Evolutionary conservation across 2,797 vertebrate species (phyloP), one percentile per base, ranked within the genome.

Genomic region (Schizothorax lantsangensis): DNA sequence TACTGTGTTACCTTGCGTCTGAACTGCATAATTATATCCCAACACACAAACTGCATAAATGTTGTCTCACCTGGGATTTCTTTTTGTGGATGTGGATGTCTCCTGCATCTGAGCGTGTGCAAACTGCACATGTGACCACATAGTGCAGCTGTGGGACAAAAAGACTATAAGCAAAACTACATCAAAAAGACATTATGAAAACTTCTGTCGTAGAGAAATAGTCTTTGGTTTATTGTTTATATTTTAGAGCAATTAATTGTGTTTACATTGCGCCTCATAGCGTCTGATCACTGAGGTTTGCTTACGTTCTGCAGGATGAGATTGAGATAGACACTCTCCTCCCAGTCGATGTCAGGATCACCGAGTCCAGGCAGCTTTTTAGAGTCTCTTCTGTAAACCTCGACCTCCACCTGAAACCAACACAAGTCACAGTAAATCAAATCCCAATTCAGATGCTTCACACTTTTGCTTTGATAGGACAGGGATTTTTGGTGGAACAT

Each of bases 11-110:
- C 64, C 21, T 59, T 40, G 30, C 15, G 0, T 59, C 33, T 40
- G 52, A 68, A 68, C 6, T 68, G 64, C 7, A 1, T 6, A 68
- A 33, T 68, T 40, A n/a, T 79, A 57, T 40, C 11, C 26, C 7
- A 62, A 23, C 23, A 26, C 47, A 30, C 23, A 40, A 78, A 21
- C 8, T 15, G 17, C 2, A 47, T 38, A 79, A 2, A 85, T 12
- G 52, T 12, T 30, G 36, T 64, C 95, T 92, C 91, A 99, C 98
- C 97, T 99, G 98, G 83, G 98, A 98, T 36, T 98, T 99, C 95
- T 99, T 99, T 92, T 94, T 98, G 88, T 99, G 98, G 90, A 99
- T 97, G 92, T 99, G 98, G 90, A 99, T 99, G 89, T 99, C 98
- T 2, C 98, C 98, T 1, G 96, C 97, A 0, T 99, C 98, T 0